Evolutionary conservation across 2,113 vertebrate species (phyloP).

Genomic region (Poeciliopsis retropinna): DNA sequence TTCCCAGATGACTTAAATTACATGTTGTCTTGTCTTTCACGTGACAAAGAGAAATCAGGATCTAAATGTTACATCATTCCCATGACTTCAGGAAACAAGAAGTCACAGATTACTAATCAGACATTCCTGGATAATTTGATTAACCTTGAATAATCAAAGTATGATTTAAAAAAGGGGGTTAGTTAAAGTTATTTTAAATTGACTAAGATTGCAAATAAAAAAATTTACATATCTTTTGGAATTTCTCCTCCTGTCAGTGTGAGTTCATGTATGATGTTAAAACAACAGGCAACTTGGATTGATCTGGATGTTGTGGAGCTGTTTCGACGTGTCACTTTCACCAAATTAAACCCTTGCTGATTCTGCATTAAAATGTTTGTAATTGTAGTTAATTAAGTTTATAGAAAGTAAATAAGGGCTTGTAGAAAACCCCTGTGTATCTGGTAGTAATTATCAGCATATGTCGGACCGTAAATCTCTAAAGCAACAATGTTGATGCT

Average conservation of each 20-base stretch:
- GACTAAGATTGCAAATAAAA: too few species aligned
- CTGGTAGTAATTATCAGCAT: conserved; percentile 40
- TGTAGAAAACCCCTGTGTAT: conserved; percentile 23
- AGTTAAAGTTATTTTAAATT: too few species aligned
- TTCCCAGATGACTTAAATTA: neutral
- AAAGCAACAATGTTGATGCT: neutral
- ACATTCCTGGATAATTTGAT: too few species aligned
- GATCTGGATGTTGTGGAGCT: conserved; percentile 37
- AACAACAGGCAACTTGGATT: conserved; percentile 33
- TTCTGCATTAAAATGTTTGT: conserved; percentile 54
- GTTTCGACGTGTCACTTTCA: conserved; percentile 44
- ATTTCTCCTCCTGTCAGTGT: neutral
- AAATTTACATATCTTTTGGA: neutral
- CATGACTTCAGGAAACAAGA: neutral
- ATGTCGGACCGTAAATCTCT: conserved; percentile 23
- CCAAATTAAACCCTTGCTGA: conserved; percentile 54
- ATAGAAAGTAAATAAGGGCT: conserved; percentile 27
- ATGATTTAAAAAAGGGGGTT: too few species aligned
- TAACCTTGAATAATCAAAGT: too few species aligned
- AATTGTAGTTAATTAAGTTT: conserved; percentile 42
- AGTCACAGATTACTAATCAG: neutral
- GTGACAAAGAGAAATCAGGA: neutral
- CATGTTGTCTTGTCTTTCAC: neutral
- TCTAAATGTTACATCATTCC: neutral
- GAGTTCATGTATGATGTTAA: conserved; percentile 3